These are phyloP conservation scores for Python bivittatus DNA, from an alignment of 2,113 vertebrate species.

Conservation along the genomic window DNA sequence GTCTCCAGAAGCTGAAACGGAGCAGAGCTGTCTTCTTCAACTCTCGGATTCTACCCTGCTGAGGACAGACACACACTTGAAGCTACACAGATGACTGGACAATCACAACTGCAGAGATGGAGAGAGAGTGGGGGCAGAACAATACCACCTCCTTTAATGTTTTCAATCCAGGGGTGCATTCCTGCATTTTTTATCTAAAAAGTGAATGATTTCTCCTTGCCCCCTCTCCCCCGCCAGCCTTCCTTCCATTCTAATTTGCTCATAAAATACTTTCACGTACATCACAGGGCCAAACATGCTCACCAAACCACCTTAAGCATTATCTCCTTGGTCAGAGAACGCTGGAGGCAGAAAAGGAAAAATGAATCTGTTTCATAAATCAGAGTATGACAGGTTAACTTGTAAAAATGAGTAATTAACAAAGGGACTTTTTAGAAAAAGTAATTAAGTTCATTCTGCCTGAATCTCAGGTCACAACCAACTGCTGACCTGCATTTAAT, in stretches of 20 bases:
- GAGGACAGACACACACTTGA: not conserved
- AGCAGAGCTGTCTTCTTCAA: too few species aligned
- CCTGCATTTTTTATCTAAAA: constrained; percentile 1
- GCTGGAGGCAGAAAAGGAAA: not conserved
- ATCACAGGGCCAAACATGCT: too few species aligned
- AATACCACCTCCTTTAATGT: not conserved
- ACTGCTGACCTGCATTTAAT: too few species aligned
- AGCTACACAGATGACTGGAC: not conserved
- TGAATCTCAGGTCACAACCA: too few species aligned
- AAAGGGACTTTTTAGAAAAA: not conserved
- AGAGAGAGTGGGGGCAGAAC: not conserved
- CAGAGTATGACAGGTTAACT: not conserved
- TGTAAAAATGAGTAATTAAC: not conserved
- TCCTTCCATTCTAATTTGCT: not conserved
- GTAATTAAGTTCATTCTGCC: not conserved
- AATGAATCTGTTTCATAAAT: not conserved
- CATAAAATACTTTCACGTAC: not conserved
- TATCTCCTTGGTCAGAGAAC: not conserved
- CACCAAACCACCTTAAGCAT: not conserved
- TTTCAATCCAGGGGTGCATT: not conserved
- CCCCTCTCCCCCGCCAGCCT: too few species aligned
- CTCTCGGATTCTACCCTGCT: not conserved
- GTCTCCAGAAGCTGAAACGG: not conserved
- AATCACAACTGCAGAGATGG: not conserved
- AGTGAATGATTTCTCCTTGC: not conserved